Evolutionary conservation across 2,797 vertebrate species (phyloP).

Genomic region (Mus spretus): DNA sequence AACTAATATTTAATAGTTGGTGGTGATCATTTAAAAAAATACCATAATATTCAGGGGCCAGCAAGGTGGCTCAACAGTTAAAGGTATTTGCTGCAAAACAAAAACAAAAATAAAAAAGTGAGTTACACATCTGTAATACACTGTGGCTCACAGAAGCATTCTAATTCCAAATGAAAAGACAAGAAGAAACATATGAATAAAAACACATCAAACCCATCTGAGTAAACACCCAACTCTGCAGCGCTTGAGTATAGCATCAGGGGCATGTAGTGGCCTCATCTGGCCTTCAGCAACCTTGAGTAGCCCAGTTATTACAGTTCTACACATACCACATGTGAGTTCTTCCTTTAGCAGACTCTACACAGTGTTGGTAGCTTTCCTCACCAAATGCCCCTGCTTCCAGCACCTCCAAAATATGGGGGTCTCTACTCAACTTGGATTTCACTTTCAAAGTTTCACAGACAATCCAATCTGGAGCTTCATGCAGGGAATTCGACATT

Average conservation of each 20-base stretch:
- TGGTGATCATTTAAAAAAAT: background rate
- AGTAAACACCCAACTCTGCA: background rate
- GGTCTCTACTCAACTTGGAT: background rate
- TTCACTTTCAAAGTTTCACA: background rate
- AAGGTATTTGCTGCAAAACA: background rate
- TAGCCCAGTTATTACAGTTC: background rate
- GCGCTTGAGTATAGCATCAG: background rate
- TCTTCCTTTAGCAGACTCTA: background rate
- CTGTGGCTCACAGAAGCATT: background rate
- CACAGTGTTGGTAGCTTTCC: background rate
- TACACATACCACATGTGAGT: no score
- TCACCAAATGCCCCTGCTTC: background rate
- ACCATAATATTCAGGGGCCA: background rate
- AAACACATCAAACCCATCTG: background rate
- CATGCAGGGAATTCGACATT: background rate
- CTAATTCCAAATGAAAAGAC: background rate
- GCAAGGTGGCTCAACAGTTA: background rate
- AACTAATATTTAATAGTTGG: constrained; percentile 4
- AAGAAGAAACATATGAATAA: background rate
- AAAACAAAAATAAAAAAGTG: background rate
- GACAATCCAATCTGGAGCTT: background rate
- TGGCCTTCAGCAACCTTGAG: background rate
- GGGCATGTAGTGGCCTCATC: background rate
- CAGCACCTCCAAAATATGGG: background rate
- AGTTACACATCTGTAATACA: background rate